Evolutionary conservation across 2,797 vertebrate genomes (phyloP), one percentile per base, ranked within the genome.

Genomic region (Hypotaenidia philippensis): DNA sequence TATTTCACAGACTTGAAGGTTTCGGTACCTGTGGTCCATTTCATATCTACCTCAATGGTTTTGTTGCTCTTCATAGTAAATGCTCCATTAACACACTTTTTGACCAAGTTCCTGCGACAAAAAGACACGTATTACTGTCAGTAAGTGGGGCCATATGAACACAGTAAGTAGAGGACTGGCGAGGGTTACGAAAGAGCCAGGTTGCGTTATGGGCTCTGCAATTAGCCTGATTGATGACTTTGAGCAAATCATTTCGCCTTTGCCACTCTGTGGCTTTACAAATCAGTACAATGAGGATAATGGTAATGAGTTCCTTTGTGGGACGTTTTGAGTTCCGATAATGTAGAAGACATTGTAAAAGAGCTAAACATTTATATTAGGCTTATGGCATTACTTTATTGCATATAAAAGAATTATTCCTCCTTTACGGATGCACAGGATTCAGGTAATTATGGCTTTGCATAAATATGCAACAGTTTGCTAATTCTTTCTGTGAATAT

Each of bases 171-270:
- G 68, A 66, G 78, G 44, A 89, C 56, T 68, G 82, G 52, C 0
- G 0, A 38, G 60, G 57, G 53, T 41, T 87, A 20, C 56, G 69
- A 65, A 80, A 11, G 91, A 91, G 49, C 60, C 68, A 68, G 20
- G 75, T 23, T 91, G 60, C 13, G 11, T 83, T 91, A 59, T 26
- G 81, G 87, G 40, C 85, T 81, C 71, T 85, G 87, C 72, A 92
- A 88, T 95, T 87, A 94, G 44, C 53, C 49, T 91, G 93, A 83
- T 36, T 77, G 93, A 91, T 96, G 91, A 95, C 85, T 96, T 71
- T 0, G 9, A 89, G 84, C 53, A 93, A 92, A 93, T 85, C 4
- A 60, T 77, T 92, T 91, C 74, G 68, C 66, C 86, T 93, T 77
- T 7, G 10, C 70, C 25, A 27, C 86, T 93, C 77, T 2, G 5